Conservation (phyloP, 2,797 vertebrate species). For the Rachycentron canadum region DNA sequence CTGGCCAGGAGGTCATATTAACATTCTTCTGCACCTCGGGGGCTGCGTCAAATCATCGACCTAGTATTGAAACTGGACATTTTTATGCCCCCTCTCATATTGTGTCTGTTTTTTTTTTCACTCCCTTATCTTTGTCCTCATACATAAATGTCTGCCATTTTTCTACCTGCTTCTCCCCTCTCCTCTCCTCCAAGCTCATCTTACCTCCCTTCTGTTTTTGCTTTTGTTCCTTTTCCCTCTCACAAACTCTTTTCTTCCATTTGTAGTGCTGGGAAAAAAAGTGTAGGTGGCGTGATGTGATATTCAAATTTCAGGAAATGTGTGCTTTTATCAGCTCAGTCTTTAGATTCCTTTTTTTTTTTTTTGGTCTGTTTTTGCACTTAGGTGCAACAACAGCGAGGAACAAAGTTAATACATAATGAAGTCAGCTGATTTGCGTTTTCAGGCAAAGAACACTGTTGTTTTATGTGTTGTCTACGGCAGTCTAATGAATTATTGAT, state of each 20-base stretch:
- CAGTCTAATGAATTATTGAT: constrained; percentile 87
- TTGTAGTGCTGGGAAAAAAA: constrained; percentile 52
- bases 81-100: constrained; percentile 57
- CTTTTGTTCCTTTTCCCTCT: neutral
- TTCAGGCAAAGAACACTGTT: constrained; percentile 72
- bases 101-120: constrained; percentile 34
- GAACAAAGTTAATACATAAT: constrained; percentile 73
- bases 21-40: constrained; percentile 71
- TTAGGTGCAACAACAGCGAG: constrained; percentile 45
- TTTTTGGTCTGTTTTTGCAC: constrained; percentile 15
- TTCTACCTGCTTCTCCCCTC: constrained; percentile 24
- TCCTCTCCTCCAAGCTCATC: constrained; percentile 13
- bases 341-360: constrained; percentile 41
- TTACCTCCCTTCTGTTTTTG: constrained; percentile 30
- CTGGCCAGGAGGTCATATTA: constrained; percentile 75
- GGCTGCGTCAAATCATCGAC: constrained; percentile 73
- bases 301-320: constrained; percentile 64
- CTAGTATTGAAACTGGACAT: constrained; percentile 51
- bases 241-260: constrained; percentile 32
- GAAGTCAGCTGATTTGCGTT: constrained; percentile 79
- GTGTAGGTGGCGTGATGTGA: constrained; percentile 57
- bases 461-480: constrained; percentile 77
- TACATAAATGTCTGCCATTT: constrained; percentile 44
- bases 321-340: constrained; percentile 62
- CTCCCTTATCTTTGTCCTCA: constrained; percentile 35